phyloP scores from a whole-genome alignment of 92 coral and sea anemone genomes.

The Meandrina meandrites region DNA sequence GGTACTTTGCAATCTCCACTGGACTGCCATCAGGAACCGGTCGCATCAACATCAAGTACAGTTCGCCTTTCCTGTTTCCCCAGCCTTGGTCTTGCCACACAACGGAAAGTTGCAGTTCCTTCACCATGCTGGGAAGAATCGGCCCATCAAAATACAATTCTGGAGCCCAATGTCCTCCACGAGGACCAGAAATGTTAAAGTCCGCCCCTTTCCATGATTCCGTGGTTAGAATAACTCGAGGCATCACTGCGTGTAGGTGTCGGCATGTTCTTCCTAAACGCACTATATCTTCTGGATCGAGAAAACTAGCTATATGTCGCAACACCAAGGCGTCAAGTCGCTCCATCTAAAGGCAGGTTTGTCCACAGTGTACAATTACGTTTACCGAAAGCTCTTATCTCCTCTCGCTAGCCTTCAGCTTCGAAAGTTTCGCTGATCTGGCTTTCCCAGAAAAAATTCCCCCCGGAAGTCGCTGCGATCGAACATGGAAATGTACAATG shows the following conservation, averaged over 20 bases:
- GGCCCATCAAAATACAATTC: slow-evolving; percentile 66
- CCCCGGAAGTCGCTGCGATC: too few species aligned
- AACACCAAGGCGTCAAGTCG: slow-evolving; percentile 38
- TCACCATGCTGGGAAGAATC: slow-evolving; percentile 26
- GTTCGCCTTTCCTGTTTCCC: slow-evolving; percentile 68
- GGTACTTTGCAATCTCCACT: slow-evolving; percentile 27
- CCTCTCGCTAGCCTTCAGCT: not conserved
- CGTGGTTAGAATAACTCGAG: slow-evolving; percentile 12
- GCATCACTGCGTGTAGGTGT: slow-evolving; percentile 43
- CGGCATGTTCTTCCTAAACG: slow-evolving; percentile 41
- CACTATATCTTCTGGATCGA: slow-evolving; percentile 57
- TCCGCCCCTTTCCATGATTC: slow-evolving; percentile 44
- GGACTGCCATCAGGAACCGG: not conserved
- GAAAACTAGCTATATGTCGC: slow-evolving; percentile 47
- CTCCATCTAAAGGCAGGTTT: slow-evolving; percentile 9
- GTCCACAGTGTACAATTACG: not conserved
- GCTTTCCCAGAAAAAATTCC: not conserved
- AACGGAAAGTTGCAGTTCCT: slow-evolving; percentile 40
- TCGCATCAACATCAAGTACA: slow-evolving; percentile 60
- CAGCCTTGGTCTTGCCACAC: slow-evolving; percentile 68
- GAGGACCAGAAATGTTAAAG: slow-evolving; percentile 48
- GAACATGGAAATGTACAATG: not conserved
- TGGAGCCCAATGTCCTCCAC: slow-evolving; percentile 37
- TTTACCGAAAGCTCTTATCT: not conserved
- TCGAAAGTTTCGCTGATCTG: not conserved